A percentile compares a stretch with the other conserved stretches of the same genome.
These are phyloP conservation scores for Conger conger DNA, from an alignment of 2,113 vertebrate genomes.

Conservation along the genomic window DNA sequence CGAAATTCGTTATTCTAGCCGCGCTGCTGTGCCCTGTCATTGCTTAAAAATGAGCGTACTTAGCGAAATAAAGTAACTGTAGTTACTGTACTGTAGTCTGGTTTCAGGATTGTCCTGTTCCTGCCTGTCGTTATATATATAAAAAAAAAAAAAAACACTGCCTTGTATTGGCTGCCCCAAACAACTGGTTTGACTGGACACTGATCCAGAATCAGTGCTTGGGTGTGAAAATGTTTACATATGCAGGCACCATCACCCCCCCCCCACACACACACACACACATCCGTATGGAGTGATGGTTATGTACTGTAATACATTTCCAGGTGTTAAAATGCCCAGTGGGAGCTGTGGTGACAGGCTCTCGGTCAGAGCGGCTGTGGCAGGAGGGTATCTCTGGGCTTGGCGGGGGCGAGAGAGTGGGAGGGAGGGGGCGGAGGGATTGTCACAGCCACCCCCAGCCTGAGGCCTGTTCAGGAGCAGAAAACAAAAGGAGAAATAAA, in stretches of 20 bases:
- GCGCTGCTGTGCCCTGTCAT: too few species aligned
- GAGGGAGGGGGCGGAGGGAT: conserved; percentile 13
- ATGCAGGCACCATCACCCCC: neutral
- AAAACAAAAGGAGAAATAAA: conserved; percentile 44
- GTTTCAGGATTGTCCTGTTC: neutral
- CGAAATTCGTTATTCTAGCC: too few species aligned
- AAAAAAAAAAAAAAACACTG: too few species aligned
- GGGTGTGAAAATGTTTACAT: neutral
- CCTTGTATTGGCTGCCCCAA: too few species aligned
- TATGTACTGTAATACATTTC: neutral
- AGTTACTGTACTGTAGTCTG: neutral
- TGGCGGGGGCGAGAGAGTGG: conserved; percentile 18
- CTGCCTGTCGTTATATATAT: too few species aligned
- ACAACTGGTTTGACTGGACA: neutral
- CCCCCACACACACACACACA: neutral
- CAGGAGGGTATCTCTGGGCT: conserved; percentile 5
- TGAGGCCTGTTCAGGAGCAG: conserved; percentile 34
- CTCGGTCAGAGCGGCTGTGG: neutral
- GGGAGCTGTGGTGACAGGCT: neutral
- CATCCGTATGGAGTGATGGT: neutral
- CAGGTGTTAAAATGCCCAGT: neutral
- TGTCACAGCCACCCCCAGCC: conserved; percentile 39
- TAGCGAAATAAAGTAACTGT: neutral
- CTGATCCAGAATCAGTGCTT: neutral
- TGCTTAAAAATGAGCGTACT: too few species aligned